These are phyloP conservation scores for Prietella phreatophila DNA, from an alignment of 2,113 vertebrate species.

Conservation along the genomic window DNA sequence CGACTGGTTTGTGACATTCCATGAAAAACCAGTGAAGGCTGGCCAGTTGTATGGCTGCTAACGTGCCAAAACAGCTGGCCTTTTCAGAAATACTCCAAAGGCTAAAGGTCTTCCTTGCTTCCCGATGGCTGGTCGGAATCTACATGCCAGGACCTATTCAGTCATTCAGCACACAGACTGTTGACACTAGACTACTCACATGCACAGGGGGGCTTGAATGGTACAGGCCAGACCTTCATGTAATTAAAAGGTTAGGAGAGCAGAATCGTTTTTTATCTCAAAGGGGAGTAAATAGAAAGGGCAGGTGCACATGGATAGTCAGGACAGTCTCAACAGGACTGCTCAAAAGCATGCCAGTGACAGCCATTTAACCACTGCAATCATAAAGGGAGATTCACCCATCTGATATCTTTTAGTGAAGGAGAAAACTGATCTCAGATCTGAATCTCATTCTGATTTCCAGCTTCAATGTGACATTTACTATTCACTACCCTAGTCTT, in stretches of 20 bases:
- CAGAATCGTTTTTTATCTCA: conserved; percentile 48
- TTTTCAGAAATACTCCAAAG: conserved; percentile 34
- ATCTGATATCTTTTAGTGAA: conserved; percentile 2
- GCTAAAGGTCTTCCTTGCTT: conserved; percentile 30
- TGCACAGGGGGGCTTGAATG: not conserved
- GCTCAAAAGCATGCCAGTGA: conserved; percentile 41
- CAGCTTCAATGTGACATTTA: conserved; percentile 47
- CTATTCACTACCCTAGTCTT: not conserved
- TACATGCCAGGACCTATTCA: conserved; percentile 33
- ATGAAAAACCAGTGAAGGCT: conserved; percentile 26
- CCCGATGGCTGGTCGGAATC: conserved; percentile 14
- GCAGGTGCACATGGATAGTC: conserved; percentile 34
- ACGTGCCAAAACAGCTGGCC: conserved; percentile 34
- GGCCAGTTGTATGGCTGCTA: conserved; percentile 22
- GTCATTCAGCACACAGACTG: conserved; percentile 24
- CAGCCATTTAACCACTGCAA: conserved; percentile 25
- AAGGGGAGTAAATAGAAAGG: conserved; percentile 48
- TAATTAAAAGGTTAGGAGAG: conserved; percentile 57
- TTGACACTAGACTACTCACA: conserved; percentile 25
- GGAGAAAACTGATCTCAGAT: conserved; percentile 33
- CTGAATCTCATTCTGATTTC: conserved; percentile 39
- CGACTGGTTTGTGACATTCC: conserved; percentile 39
- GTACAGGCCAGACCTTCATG: conserved; percentile 44
- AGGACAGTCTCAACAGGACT: conserved; percentile 26
- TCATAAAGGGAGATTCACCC: conserved; percentile 20